Evolutionary conservation across 2,888 invertebrate genomes (phyloP).

Genomic region (Sthenelais limicola): DNA sequence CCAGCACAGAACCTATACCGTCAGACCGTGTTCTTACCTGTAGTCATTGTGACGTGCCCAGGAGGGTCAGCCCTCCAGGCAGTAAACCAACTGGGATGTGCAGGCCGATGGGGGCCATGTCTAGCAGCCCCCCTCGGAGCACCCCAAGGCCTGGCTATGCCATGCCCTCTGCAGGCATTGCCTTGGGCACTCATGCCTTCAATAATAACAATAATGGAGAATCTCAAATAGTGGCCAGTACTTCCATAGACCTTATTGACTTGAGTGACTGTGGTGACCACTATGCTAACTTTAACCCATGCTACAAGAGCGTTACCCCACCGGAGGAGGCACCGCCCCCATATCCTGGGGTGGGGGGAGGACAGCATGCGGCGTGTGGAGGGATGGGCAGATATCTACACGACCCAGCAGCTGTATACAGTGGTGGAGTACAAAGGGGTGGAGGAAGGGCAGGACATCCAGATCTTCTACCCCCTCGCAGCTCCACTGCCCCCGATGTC

Average conservation of each 20-base stretch:
- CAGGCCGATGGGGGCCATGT: neutral
- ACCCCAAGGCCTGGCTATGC: neutral
- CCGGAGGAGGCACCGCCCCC: constrained; percentile 41
- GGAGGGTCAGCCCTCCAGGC: constrained; percentile 35
- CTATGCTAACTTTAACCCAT: constrained; percentile 47
- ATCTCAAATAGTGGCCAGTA: constrained; percentile 39
- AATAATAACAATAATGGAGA: neutral
- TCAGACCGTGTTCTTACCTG: constrained; percentile 8
- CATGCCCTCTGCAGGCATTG: neutral
- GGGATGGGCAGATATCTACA: neutral
- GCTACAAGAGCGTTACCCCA: constrained; percentile 51
- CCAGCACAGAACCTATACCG: constrained; percentile 36
- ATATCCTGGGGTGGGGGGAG: neutral
- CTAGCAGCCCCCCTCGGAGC: neutral
- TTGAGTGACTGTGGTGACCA: constrained; percentile 24
- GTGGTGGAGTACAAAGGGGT: neutral
- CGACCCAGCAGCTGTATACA: no score
- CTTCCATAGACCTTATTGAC: constrained; percentile 41
- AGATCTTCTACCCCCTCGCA: constrained; percentile 32
- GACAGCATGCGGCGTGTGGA: no score
- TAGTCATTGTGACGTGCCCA: constrained; percentile 32
- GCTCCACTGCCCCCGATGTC: constrained; percentile 36
- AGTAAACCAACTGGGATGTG: constrained; percentile 5
- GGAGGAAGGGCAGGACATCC: neutral
- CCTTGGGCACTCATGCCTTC: neutral